phyloP scores from a whole-genome alignment of 37 sponge, comb jelly and placozoan species.

The Ianthella basta region DNA sequence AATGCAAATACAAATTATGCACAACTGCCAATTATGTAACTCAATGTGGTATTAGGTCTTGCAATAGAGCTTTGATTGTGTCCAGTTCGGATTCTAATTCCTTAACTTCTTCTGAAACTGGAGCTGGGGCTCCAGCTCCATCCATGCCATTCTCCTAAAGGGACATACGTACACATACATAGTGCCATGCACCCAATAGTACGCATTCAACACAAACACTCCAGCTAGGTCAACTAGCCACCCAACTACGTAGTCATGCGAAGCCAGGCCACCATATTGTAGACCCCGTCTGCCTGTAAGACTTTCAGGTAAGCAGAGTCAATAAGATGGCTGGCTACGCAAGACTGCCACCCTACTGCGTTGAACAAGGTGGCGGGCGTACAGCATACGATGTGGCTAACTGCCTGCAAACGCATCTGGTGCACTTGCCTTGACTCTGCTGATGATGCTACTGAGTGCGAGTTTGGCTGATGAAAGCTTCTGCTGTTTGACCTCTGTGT shows the following conservation, averaged over 20 bases:
- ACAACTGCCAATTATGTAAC: no score
- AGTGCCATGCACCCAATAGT: background rate
- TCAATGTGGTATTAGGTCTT: background rate
- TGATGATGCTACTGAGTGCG: conserved; percentile 45
- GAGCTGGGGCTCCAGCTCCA: background rate
- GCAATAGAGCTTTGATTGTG: background rate
- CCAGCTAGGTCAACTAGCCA: background rate
- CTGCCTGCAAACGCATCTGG: background rate
- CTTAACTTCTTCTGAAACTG: conserved; percentile 7
- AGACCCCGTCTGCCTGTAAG: no score
- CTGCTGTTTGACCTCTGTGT: background rate
- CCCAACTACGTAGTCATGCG: background rate
- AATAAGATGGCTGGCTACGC: no score
- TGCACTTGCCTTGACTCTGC: conserved; percentile 51
- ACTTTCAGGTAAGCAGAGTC: no score
- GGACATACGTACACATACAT: background rate
- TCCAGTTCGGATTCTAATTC: conserved; percentile 4
- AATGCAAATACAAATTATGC: no score
- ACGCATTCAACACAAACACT: background rate
- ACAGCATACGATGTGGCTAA: no score
- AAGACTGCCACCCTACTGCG: no score
- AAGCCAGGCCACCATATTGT: background rate
- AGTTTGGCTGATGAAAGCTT: conserved; percentile 65
- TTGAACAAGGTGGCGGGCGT: no score
- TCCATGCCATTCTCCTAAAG: background rate